Evolutionary conservation across 2,888 invertebrate species (phyloP), one percentile per base, ranked within the genome.

Genomic region (Piscicola geometra): DNA sequence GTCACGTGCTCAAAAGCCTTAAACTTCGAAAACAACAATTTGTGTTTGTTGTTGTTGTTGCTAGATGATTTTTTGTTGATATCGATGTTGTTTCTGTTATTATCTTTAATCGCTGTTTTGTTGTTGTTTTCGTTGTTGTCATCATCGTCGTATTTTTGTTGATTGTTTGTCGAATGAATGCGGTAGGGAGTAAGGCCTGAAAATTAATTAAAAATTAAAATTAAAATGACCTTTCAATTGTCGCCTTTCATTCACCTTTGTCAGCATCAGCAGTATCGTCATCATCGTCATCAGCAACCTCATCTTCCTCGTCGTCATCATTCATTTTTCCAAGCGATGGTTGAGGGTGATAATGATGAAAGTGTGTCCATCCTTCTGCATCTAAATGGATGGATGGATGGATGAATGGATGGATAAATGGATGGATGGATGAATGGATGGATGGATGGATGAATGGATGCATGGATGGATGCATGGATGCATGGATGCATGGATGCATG

Each of bases 11-110:
- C 73, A 1, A 80, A 70, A 1, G 75, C 70, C 25, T 72, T 76
- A 76, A 79, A 80, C 35, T 72, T 77, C 9, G 79, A 79, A 47
- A 77, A 78, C 18, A 71, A 72, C 18, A 35, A 33, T n/a, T 72
- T 75, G 0, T 73, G 69, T 9, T 72, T 52, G n/a, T 56, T n/a
- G 3, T 25, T 25, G n/a, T 25, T 47, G 50, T 21, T 21, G 21
- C 9, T 47, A 21, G 9, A 15, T 47, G 50, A 9, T 15, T 21
- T n/a, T 56, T 56, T 56, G n/a, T 56, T 56, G 21, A 18, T 25
- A 56, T 18, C 5, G 9, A 18, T 21, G n/a, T 56, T 56, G 5
- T 56, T 18, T 15, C n/a, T 56, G n/a, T 56, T 56, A 5, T 18
- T 56, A 56, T 21, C 25, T 56, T 25, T 25, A 56, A 15, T 18